Conservation (phyloP, 2,797 vertebrate genomes). For the Rhyacichthys aspro region DNA sequence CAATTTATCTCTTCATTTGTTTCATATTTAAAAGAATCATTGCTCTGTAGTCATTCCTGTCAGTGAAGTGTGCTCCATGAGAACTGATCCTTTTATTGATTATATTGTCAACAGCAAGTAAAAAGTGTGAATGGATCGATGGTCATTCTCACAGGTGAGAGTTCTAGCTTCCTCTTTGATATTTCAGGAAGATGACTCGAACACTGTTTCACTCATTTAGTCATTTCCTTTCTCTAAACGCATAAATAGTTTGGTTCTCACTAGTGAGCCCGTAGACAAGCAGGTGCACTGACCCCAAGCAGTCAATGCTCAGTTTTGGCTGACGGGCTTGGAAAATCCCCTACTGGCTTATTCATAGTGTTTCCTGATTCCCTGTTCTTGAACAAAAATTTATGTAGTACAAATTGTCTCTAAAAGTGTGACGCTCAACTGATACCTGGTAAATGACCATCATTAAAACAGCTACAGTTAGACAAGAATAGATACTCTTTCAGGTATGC, state of each 20-base stretch:
- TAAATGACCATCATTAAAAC: neutral
- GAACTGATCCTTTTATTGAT: constrained; percentile 72
- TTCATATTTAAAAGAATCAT: constrained; percentile 47
- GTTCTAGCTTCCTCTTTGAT: constrained; percentile 29
- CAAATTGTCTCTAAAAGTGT: neutral
- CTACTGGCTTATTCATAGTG: neutral
- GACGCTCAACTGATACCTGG: neutral
- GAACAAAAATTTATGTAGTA: neutral
- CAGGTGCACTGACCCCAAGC: neutral
- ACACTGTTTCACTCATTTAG: constrained; percentile 14
- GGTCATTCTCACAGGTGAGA: constrained; percentile 61
- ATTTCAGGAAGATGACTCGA: constrained; percentile 42
- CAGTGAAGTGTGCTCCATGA: constrained; percentile 56
- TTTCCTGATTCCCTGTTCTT: neutral
- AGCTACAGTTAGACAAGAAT: no score
- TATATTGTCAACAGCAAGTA: constrained; percentile 59
- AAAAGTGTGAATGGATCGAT: constrained; percentile 68
- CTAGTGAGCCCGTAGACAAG: constrained; percentile 2
- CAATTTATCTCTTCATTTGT: constrained; percentile 44
- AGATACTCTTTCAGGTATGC: no score
- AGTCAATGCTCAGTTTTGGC: constrained; percentile 2
- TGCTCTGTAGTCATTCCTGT: constrained; percentile 47
- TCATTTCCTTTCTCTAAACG: neutral
- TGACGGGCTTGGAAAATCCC: constrained; percentile 1
- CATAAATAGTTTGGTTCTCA: neutral